Base-by-base conservation (phyloP, 1,140 invertebrate species). In the Bombyx mori region DNA sequence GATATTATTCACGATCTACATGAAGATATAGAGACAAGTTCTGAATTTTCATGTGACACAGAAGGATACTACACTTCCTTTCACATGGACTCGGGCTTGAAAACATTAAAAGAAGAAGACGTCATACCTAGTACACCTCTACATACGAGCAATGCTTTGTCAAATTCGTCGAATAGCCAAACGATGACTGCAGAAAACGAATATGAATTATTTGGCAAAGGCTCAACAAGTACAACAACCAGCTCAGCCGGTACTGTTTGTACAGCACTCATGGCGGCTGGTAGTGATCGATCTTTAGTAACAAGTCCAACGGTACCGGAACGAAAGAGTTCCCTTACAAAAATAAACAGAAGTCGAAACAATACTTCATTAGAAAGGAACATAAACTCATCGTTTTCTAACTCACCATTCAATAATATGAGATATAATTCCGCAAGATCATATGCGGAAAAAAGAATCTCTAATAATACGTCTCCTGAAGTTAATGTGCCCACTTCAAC, bases 1-100 rank as follows among this genome's bases (percentile, higher is more conserved):
- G 94, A 95, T 72, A 92, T 95, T 57, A 92, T 93, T 58, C 89
- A 91, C 52, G 91, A 92, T 57, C 89, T 94, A 73, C 89, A 92
- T 59, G 94, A 96, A 78, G 96, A 98, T 73, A 93, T 94, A 46
- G 96, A 97, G 82, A 96, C 94, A 5, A 96, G 94, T 71, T 98
- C 96, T 0, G 95, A 96, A 50, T 98, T 97, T 83, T 98, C 96
- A 6, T 96, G 97, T 72, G 97, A 99, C 77, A 97, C 97, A 9
- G 97, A 98, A 84, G 97, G 97, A 8, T 99, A 98, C 81, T 99
- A 98, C 81, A 99, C 97, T 0, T 98, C 96, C 8, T 98, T 99
- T 88, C 96, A 98, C 78, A 93, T 97, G 89, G 97, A 99, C 82
- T 97, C 96, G 57, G 97, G 97, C 2, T 81, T 98, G 49, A 96